Conservation (phyloP, 2,888 invertebrate genomes). For the Stegophylla sp. region DNA sequence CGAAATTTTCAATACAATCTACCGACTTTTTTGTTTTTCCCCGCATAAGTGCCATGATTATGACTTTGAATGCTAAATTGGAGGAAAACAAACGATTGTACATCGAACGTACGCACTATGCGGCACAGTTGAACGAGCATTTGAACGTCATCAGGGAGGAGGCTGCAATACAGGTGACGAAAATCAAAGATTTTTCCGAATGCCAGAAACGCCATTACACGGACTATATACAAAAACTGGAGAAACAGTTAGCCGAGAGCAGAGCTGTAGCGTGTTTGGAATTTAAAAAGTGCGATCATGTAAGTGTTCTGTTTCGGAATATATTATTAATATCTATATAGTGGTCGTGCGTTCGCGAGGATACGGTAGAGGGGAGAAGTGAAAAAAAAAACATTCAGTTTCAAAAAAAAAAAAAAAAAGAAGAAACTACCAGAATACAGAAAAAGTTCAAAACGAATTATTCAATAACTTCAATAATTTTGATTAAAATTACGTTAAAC, state of each 20-base stretch:
- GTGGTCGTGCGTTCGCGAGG: too few species aligned
- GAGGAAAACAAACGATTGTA: conserved; percentile 9
- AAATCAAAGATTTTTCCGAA: conserved; percentile 37
- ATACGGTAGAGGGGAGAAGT: too few species aligned
- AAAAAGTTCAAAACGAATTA: too few species aligned
- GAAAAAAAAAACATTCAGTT: too few species aligned
- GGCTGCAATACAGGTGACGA: conserved; percentile 43
- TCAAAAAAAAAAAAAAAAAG: too few species aligned
- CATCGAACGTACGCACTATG: conserved; percentile 10
- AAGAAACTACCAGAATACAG: too few species aligned
- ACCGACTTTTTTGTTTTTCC: neutral
- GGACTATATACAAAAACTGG: conserved; percentile 18
- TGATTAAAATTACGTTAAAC: too few species aligned
- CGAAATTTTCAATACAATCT: too few species aligned
- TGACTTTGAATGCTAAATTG: neutral
- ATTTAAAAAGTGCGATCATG: conserved; percentile 32
- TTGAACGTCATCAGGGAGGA: conserved; percentile 33
- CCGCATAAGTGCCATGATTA: neutral
- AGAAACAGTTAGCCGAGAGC: conserved; percentile 26
- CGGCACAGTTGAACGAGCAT: conserved; percentile 32
- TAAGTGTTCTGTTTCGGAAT: conserved; percentile 9
- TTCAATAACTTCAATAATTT: too few species aligned
- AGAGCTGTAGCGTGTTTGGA: conserved; percentile 39
- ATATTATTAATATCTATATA: too few species aligned
- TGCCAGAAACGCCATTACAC: conserved; percentile 2